phyloP scores from a whole-genome alignment of 2,888 invertebrate genomes.

The Xestia xanthographa region DNA sequence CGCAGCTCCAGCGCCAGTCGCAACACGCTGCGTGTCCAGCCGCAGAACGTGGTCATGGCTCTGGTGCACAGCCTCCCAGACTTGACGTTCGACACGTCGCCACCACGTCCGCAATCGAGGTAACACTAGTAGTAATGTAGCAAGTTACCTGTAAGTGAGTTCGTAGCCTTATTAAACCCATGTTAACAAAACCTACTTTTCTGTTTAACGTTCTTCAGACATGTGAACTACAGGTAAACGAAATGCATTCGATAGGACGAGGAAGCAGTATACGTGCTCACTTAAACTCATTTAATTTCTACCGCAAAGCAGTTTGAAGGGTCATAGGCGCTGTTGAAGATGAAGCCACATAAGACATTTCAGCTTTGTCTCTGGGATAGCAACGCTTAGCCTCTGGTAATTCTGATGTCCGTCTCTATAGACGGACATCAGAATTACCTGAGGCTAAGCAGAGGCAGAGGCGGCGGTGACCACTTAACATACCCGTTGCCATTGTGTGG shows the following conservation, averaged over 20 bases:
- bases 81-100: constrained; percentile 86
- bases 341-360: not conserved
- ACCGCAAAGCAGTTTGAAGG: not conserved
- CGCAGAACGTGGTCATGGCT: constrained; percentile 90
- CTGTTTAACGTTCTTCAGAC: not conserved
- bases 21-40: constrained; percentile 93
- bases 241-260: not conserved
- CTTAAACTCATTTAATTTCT: not conserved
- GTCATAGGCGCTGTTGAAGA: not conserved
- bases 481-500: not conserved
- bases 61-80: constrained; percentile 96
- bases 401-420: not conserved
- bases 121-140: constrained; percentile 7
- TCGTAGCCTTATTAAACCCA: not conserved
- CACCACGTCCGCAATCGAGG: constrained; percentile 50
- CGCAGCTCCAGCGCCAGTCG: constrained; percentile 70
- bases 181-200: constrained; percentile 1
- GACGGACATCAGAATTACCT: too few relatives aligned
- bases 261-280: not conserved
- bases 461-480: not conserved
- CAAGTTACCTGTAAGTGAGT: too few relatives aligned
- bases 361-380: not conserved
- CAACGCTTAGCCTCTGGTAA: not conserved
- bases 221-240: not conserved
- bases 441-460: too few relatives aligned